Evolutionary conservation across 2,888 invertebrate species (phyloP).

Genomic region (Cremastobaeus sp.): DNA sequence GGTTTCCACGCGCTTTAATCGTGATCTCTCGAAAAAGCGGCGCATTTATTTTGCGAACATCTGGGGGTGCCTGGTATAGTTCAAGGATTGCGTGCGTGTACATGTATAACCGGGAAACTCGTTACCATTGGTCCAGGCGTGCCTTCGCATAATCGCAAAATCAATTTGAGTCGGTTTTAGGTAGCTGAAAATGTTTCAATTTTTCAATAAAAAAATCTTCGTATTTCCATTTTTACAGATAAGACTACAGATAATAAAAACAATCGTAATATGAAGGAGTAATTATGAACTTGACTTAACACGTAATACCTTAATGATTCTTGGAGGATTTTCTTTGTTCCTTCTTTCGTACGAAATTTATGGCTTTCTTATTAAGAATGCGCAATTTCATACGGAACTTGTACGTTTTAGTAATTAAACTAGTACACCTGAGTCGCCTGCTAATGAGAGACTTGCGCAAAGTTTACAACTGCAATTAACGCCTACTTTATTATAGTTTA

Average conservation of each 20-base stretch:
- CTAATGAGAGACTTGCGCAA: conserved; percentile 45
- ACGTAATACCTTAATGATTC: neutral
- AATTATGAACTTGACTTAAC: neutral
- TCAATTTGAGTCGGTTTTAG: too few species aligned
- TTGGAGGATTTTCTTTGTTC: neutral
- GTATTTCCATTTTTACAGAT: too few species aligned
- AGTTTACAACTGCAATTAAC: conserved; percentile 69
- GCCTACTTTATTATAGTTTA: conserved; percentile 68
- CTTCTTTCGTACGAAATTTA: neutral
- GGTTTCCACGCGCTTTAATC: conserved; percentile 17
- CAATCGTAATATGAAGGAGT: too few species aligned
- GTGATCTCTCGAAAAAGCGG: conserved; percentile 23
- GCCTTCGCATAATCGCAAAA: conserved; percentile 36
- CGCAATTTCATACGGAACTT: conserved; percentile 29
- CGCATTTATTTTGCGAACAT: conserved; percentile 58
- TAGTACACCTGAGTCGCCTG: conserved; percentile 22
- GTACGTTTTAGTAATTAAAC: conserved; percentile 31
- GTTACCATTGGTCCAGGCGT: conserved; percentile 32
- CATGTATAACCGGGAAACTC: conserved; percentile 16
- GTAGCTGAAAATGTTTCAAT: too few species aligned
- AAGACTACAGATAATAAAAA: too few species aligned
- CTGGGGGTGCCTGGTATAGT: conserved; percentile 56
- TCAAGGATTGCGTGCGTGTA: conserved; percentile 60
- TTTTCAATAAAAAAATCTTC: conserved; percentile 2
- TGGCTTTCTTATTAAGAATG: conserved; percentile 20